Base-by-base conservation (phyloP, 2,113 vertebrate genomes). In the Melanotaenia duboulayi region DNA sequence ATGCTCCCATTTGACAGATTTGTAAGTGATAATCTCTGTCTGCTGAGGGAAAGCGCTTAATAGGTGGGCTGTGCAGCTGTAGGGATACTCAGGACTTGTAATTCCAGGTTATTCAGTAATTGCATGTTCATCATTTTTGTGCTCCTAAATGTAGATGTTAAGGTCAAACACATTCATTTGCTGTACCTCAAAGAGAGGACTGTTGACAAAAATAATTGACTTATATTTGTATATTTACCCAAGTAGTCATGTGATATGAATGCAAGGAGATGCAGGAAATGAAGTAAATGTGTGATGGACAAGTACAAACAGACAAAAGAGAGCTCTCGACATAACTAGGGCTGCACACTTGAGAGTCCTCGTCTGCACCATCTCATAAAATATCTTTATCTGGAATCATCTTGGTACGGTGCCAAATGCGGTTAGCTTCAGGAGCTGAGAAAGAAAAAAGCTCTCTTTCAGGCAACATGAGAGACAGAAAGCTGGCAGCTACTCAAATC, bases 341-440 rank as follows among this genome's bases (percentile, higher is more conserved):
- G 81, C 87, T 87, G 61, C 81, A 87, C 86, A 68, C 87, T 76
- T 77, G 89, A 88, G 89, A 90, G 76, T 64, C 44, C 63, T 82
- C 79, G 81, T 83, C 85, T 88, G 81, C 80, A 82, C 76, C 66
- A 68, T 73, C 82, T 88, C 75, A 79, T 81, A 74, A 89, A 90
- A 90, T 76, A 86, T 91, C 84, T 88, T 88, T 77, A 90, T 92
- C 80, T 82, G 77, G 77, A 78, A 91, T 87, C 84, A 76, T 75
- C 80, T 86, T 89, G 86, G 90, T 75, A 28, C n/a, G 13, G 71
- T 82, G 90, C 90, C 88, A 88, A 85, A 71, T 50, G 16, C 67
- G 19, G 82, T 82, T 87, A 89, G 89, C 90, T 90, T 89, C 90
- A 75, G 88, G 81, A 87, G 80, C 79, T 40, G 58, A 66, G 66